A percentile compares a stretch with the other conserved stretches of the same genome.
Evolutionary conservation across 2,888 invertebrate genomes (phyloP).

Genomic region (Coremacera marginata): DNA sequence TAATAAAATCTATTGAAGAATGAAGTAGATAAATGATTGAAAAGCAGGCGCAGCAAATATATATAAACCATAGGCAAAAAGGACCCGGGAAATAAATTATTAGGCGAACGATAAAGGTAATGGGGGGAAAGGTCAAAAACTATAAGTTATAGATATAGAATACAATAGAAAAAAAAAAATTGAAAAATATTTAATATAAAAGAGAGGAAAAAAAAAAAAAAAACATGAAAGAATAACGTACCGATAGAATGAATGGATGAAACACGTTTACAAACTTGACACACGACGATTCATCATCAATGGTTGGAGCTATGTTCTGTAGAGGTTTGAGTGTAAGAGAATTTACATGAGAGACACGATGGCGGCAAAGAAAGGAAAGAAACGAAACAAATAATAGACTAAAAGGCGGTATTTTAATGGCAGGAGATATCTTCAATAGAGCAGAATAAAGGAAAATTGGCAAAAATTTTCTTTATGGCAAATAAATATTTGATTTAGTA

Average conservation of each 20-base stretch:
- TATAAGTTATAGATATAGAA: not conserved
- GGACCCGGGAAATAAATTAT: not conserved
- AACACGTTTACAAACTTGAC: not conserved
- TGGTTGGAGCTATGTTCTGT: not conserved
- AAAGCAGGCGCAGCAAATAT: not conserved
- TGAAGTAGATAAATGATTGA: not conserved
- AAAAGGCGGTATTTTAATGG: not conserved
- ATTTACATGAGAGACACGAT: not conserved
- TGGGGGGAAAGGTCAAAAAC: not conserved
- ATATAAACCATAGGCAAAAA: no score
- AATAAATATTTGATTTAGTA: not conserved
- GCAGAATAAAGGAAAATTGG: not conserved
- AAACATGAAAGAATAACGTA: not conserved
- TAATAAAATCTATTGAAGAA: no score
- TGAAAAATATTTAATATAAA: not conserved
- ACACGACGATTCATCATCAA: conserved; percentile 9
- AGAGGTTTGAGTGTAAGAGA: not conserved
- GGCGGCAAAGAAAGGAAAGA: not conserved
- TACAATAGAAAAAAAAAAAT: not conserved
- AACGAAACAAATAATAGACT: no score
- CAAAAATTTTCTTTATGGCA: not conserved
- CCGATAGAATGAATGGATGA: not conserved
- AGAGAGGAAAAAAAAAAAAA: not conserved
- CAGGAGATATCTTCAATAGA: no score
- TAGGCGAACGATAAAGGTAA: not conserved